Base-by-base conservation (phyloP, 2,888 invertebrate species). In the Cremastobaeus sp. region DNA sequence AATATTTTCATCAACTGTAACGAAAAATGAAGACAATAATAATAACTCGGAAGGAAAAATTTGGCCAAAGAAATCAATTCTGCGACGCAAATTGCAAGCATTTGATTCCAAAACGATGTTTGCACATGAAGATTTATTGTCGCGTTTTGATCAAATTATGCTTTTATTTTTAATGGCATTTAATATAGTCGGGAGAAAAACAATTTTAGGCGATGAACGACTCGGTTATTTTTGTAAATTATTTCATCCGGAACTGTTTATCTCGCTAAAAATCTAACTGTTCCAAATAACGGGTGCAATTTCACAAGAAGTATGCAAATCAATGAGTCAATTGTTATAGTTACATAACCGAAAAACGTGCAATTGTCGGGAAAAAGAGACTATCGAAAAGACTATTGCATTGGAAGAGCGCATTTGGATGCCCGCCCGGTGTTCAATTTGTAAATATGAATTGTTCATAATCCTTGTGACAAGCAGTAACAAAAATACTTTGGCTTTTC, bases 401-500 rank as follows among this genome's bases (percentile, higher is more conserved):
- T 65, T 57, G 64, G 57, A 35, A 15, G 17, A 8, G n/a, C 48
- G 35, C 37, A 69, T 39, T 74, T 74, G 74, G 74, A 69, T 54
- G 45, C 3, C 6, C 28, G 74, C 74, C 74, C 74, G 74, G 18
- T 15, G 64, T 59, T 52, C 39, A 3, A 54, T 47, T 64, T 69
- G 52, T 41, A 45, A 65, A 35, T 20, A 43, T 35, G 47, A 65
- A 69, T 74, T 73, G 72, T 73, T 73, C 69, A 65, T 74, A 30
- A 64, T 74, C 64, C 59, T 66, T 55, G 60, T 34, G 39, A 68
- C 55, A 68, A 43, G 8, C 45, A 41, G 20, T 28, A 64, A 65
- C 68, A 12, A 52, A 74, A 74, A 70, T 74, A 70, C 45, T 34
- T 66, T 35, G 35, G 52, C 66, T 50, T 70, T 70, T 66, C 57